phyloP scores from a whole-genome alignment of 2,888 invertebrate species.

The Orthosia gothica region DNA sequence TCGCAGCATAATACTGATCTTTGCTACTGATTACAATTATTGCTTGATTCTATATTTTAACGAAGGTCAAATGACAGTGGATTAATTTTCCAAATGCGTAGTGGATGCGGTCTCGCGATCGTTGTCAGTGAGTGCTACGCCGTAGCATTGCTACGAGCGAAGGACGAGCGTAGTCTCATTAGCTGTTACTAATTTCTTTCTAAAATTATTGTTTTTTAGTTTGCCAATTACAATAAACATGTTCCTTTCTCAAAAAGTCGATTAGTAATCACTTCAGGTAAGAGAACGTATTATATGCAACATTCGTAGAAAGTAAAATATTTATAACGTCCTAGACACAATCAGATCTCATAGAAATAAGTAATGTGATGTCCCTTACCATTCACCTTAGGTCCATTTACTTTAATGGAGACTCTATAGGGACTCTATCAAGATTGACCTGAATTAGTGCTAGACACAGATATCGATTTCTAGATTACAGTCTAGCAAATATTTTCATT shows the following conservation, averaged over 20 bases:
- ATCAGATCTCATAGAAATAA: conserved; percentile 69
- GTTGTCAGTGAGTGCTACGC: conserved; percentile 21
- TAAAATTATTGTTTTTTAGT: not conserved
- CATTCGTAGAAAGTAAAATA: conserved; percentile 18
- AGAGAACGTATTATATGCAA: not conserved
- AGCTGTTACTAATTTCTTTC: not conserved
- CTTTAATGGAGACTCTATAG: conserved; percentile 75
- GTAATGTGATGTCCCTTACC: conserved; percentile 72
- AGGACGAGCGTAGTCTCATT: not conserved
- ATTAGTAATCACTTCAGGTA: not conserved
- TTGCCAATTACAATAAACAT: not conserved
- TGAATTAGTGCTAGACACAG: conserved; percentile 68
- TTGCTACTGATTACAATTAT: not conserved
- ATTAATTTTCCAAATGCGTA: not conserved
- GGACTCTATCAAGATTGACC: conserved; percentile 73
- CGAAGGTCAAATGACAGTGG: not conserved
- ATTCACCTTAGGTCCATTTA: conserved; percentile 73
- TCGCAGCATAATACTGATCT: too few species aligned
- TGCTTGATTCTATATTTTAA: not conserved
- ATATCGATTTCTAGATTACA: conserved; percentile 66
- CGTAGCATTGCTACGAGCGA: conserved; percentile 37
- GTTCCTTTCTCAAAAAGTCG: not conserved
- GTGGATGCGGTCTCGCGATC: not conserved
- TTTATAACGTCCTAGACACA: conserved; percentile 38
- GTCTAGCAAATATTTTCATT: conserved; percentile 55